Evolutionary conservation across 2,113 vertebrate species (phyloP).

Genomic region (Chrysochloris asiatica): DNA sequence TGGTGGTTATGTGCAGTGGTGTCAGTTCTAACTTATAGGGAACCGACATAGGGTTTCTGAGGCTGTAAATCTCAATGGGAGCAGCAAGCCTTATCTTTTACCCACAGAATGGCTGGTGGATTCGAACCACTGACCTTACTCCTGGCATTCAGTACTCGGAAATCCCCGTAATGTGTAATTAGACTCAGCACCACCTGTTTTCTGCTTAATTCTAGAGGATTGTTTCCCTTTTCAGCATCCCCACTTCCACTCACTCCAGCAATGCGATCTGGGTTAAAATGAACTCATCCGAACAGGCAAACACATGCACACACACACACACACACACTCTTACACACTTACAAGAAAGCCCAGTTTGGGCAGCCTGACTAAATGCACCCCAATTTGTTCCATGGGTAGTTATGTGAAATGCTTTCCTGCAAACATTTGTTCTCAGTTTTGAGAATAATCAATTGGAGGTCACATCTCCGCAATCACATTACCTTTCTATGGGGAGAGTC

Average conservation of each 20-base stretch:
- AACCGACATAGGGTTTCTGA: too few species aligned
- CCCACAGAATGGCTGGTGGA: too few species aligned
- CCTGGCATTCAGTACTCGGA: too few species aligned
- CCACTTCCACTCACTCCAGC: neutral
- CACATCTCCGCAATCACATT: neutral
- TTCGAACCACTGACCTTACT: neutral
- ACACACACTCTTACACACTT: too few species aligned
- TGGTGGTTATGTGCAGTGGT: too few species aligned
- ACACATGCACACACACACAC: accelerated
- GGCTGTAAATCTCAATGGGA: too few species aligned
- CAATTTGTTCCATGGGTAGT: neutral
- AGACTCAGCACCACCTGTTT: too few species aligned
- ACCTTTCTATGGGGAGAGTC: neutral
- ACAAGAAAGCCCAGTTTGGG: neutral
- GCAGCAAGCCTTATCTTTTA: too few species aligned
- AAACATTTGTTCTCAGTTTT: slow-evolving; percentile 16
- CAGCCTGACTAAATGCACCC: neutral
- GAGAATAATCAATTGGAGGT: neutral
- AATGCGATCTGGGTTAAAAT: neutral
- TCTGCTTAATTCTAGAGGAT: neutral
- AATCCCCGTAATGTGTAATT: neutral
- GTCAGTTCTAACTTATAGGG: too few species aligned
- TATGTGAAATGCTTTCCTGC: neutral
- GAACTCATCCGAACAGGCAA: neutral
- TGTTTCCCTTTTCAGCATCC: neutral